phyloP scores from a whole-genome alignment of 1,140 invertebrate species.

The Neocloeon triangulifer region DNA sequence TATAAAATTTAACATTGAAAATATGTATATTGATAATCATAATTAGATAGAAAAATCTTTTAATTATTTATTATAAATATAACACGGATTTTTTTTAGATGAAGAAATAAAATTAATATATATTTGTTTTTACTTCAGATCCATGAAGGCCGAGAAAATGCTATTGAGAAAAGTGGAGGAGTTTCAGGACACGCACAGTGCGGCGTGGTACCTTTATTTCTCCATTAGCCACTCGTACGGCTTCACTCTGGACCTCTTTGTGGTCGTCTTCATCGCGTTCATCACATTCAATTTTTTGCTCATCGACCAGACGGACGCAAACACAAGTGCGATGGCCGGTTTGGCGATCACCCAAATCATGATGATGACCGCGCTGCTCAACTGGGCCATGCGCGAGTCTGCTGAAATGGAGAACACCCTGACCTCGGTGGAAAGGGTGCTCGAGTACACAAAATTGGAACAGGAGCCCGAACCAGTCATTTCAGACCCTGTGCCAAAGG shows the following conservation, averaged over 20 bases:
- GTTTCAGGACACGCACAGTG: constrained; percentile 37
- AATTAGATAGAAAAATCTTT: too few relatives aligned
- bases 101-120: too few relatives aligned
- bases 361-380: constrained; percentile 58
- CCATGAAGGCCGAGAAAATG: constrained; percentile 20
- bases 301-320: constrained; percentile 15
- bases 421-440: constrained; percentile 66
- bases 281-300: constrained; percentile 36
- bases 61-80: too few relatives aligned
- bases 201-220: constrained; percentile 36
- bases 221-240: constrained; percentile 27
- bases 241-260: constrained; percentile 13
- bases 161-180: constrained; percentile 9
- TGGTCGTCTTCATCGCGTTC: constrained; percentile 15
- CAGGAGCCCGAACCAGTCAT: constrained; percentile 25
- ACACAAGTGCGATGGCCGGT: constrained; percentile 28
- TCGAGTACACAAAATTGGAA: constrained; percentile 46
- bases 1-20: too few relatives aligned
- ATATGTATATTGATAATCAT: too few relatives aligned
- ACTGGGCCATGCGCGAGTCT: constrained; percentile 67
- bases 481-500: too few relatives aligned
- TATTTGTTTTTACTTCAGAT: too few relatives aligned
- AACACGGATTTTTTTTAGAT: too few relatives aligned
- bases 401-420: constrained; percentile 67
- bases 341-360: constrained; percentile 63